These are phyloP conservation scores for Pachypanchax playfairii DNA, from an alignment of 2,113 vertebrate genomes.

Conservation along the genomic window DNA sequence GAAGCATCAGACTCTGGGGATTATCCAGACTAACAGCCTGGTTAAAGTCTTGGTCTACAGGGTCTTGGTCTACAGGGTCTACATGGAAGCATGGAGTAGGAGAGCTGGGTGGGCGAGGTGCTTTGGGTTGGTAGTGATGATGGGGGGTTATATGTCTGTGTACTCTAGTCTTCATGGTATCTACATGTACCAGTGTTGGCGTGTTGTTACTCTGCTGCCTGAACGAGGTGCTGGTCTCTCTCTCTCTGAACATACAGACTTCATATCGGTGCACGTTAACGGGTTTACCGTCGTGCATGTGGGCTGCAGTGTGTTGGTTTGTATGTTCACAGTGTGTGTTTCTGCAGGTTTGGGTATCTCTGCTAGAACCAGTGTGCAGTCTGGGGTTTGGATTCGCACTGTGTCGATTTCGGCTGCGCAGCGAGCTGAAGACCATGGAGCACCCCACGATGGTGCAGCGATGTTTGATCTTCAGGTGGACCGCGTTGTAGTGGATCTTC, in stretches of 20 bases:
- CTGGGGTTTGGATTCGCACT: slow-evolving; percentile 96
- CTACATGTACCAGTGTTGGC: accelerated
- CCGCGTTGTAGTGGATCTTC: slow-evolving; percentile 97
- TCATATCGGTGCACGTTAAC: not conserved
- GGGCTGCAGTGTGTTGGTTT: slow-evolving; percentile 74
- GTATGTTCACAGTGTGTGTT: slow-evolving; percentile 9
- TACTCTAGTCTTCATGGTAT: not conserved
- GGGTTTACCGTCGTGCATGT: slow-evolving; percentile 34
- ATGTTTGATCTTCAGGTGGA: slow-evolving; percentile 96
- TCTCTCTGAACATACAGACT: not conserved
- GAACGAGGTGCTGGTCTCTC: not conserved
- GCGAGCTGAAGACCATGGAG: slow-evolving; percentile 95
- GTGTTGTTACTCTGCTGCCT: not conserved
- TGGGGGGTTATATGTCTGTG: not conserved
- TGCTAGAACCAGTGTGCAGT: slow-evolving; percentile 58
- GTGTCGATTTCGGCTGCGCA: slow-evolving; percentile 94
- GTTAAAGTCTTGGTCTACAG: not conserved
- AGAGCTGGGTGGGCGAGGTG: not conserved
- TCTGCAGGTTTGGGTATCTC: slow-evolving; percentile 1
- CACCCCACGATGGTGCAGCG: slow-evolving; percentile 92
- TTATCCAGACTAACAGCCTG: not conserved
- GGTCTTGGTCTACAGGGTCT: not conserved
- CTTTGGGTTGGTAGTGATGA: not conserved
- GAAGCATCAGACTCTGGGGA: not conserved
- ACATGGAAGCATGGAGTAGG: not conserved